Percentiles rank a stretch among this genome's conserved stretches.
These are phyloP conservation scores for Lonchura striata DNA, from an alignment of 2,113 vertebrate genomes.

Conservation along the genomic window DNA sequence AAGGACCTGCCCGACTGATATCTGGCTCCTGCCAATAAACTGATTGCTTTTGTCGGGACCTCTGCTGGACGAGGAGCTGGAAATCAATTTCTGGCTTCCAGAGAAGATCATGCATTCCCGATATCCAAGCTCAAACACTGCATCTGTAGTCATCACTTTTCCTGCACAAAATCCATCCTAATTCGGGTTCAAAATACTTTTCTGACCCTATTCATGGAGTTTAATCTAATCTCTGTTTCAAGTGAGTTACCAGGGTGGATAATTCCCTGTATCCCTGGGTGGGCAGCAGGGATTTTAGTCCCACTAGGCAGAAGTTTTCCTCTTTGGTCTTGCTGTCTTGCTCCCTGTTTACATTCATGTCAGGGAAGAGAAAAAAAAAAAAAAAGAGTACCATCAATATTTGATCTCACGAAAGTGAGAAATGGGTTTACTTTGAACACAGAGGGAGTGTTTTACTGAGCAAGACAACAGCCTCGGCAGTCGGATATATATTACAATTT, in stretches of 20 bases:
- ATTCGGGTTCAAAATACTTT: background rate
- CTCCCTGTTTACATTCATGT: background rate
- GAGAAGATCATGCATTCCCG: background rate
- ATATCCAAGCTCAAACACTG: background rate
- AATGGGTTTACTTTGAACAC: background rate
- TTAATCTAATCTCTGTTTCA: background rate
- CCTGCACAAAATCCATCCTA: background rate
- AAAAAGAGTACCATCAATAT: background rate
- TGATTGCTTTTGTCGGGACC: background rate
- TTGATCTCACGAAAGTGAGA: background rate
- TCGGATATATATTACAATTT: background rate
- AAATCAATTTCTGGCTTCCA: background rate
- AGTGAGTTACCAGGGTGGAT: background rate
- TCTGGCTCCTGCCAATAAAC: conserved; percentile 11
- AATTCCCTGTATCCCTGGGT: background rate
- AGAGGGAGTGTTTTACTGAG: background rate
- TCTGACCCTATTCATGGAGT: background rate
- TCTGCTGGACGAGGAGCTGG: background rate
- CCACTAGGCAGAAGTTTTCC: background rate
- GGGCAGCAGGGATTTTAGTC: background rate
- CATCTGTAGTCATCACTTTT: background rate
- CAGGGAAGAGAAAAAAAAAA: no score
- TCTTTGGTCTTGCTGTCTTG: rapidly evolving
- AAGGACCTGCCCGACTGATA: background rate
- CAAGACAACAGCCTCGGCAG: background rate